Conservation (phyloP, 2,113 vertebrate species). For the Oncorhynchus masou region DNA sequence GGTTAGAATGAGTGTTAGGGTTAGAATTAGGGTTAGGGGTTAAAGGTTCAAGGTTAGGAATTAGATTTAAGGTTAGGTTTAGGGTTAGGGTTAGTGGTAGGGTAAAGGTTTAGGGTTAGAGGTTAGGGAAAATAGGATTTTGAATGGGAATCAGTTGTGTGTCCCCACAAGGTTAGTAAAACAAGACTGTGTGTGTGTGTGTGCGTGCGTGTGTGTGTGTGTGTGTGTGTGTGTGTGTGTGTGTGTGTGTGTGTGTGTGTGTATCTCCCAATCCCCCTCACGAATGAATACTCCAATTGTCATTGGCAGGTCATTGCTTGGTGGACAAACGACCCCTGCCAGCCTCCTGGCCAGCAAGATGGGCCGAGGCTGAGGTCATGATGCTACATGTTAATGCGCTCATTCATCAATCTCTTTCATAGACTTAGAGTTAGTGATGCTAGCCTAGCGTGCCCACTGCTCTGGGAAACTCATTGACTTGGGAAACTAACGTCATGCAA, state of each 20-base stretch:
- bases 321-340: slow-evolving; percentile 48
- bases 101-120: too few species aligned
- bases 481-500: slow-evolving; percentile 46
- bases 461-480: slow-evolving; percentile 11
- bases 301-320: slow-evolving; percentile 28
- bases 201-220: rapidly evolving
- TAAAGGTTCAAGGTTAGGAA: too few species aligned
- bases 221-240: too few species aligned
- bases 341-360: slow-evolving; percentile 19
- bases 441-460: slow-evolving; percentile 52
- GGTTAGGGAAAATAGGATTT: too few species aligned
- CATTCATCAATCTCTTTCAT: slow-evolving; percentile 46
- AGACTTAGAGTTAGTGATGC: slow-evolving; percentile 45
- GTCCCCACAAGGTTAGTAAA: too few species aligned
- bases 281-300: slow-evolving; percentile 65
- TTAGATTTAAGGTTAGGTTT: too few species aligned
- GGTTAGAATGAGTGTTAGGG: too few species aligned
- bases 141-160: too few species aligned
- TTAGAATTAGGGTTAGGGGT: too few species aligned
- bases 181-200: too few species aligned
- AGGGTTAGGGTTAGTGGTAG: too few species aligned
- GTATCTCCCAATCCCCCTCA: slow-evolving; percentile 14
- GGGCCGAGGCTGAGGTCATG: slow-evolving; percentile 58
- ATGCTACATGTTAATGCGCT: slow-evolving; percentile 52
- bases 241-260: too few species aligned